Conservation (phyloP, 2,888 invertebrate genomes). For the Nephrocerus scutellatus region DNA sequence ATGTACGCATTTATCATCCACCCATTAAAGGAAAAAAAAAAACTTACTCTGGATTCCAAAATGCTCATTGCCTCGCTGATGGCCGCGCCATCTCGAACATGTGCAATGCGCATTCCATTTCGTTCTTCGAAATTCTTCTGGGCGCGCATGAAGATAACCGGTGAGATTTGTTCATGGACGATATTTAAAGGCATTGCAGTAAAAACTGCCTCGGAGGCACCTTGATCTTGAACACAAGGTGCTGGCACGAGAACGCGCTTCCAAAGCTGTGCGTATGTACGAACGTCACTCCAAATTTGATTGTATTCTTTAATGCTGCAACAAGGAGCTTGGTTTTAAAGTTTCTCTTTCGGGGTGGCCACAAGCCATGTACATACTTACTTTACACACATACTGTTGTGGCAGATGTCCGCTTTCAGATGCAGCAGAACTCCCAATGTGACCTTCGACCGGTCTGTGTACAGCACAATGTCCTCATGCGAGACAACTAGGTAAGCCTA, state of each 20-base stretch:
- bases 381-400: slow-evolving; percentile 57
- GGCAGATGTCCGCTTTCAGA: slow-evolving; percentile 54
- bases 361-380: slow-evolving; percentile 40
- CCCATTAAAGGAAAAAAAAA: not conserved
- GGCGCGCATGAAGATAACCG: slow-evolving; percentile 78
- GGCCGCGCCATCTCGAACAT: slow-evolving; percentile 81
- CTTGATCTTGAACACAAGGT: slow-evolving; percentile 58
- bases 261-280: slow-evolving; percentile 58
- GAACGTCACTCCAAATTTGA: slow-evolving; percentile 63
- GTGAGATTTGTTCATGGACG: slow-evolving; percentile 61
- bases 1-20: not conserved
- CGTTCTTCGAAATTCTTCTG: slow-evolving; percentile 77
- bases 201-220: slow-evolving; percentile 65
- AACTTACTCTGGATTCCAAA: slow-evolving; percentile 59
- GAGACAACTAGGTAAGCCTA: slow-evolving; percentile 67
- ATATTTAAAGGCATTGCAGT: slow-evolving; percentile 55
- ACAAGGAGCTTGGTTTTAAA: slow-evolving; percentile 16
- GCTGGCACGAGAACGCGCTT: slow-evolving; percentile 62
- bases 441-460: slow-evolving; percentile 62
- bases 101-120: slow-evolving; percentile 75
- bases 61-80: slow-evolving; percentile 79
- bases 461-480: slow-evolving; percentile 59
- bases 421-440: slow-evolving; percentile 51
- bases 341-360: not conserved
- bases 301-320: slow-evolving; percentile 63